Evolutionary conservation across 1,140 invertebrate genomes (phyloP), one percentile per base, ranked within the genome.

Genomic region (Coenobita brevimanus): DNA sequence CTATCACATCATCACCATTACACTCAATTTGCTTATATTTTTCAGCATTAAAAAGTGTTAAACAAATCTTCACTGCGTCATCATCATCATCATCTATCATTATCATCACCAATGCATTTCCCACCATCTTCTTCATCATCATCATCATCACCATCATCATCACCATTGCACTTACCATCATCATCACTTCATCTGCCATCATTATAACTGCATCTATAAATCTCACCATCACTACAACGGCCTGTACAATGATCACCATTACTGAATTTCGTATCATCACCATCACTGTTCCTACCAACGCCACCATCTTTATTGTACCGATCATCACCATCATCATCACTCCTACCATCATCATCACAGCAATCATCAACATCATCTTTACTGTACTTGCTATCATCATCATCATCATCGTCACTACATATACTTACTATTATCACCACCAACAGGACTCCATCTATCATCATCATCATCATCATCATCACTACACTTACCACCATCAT

Each of bases 101-200:
- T 38, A 43, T 36, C 50, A 76, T 76, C 50, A 76, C 50, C 50
- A 76, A 46, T 46, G 24, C 50, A 46, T 46, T 76, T 46, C 43
- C 50, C 30, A 76, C 30, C 43, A 43, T 76, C 30, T 24, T 76
- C 43, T 46, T 46, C 30, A 76, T 46, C 27, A 46, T 46, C 30
- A 76, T 57, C 30, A 78, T 57, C 8, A 71, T 33, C 8, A 71
- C 24, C 8, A 71, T 33, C 8, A 33, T 8, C 8, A 71, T 33
- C 30, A 71, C 8, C 30, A 6, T 71, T 38, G 41, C 27, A 13
- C 10, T 17, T 38, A 71, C 1, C 30, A 30, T 62, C 57, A 71
- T 10, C 24, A 71, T 71, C 67, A 71, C n/a, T 21, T 38, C 27
- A 13, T 38, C n/a, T 21, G 41, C 1, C 27, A 71, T 27, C n/a